phyloP scores from a whole-genome alignment of 2,797 vertebrate genomes.

The Gymnocypris eckloni region DNA sequence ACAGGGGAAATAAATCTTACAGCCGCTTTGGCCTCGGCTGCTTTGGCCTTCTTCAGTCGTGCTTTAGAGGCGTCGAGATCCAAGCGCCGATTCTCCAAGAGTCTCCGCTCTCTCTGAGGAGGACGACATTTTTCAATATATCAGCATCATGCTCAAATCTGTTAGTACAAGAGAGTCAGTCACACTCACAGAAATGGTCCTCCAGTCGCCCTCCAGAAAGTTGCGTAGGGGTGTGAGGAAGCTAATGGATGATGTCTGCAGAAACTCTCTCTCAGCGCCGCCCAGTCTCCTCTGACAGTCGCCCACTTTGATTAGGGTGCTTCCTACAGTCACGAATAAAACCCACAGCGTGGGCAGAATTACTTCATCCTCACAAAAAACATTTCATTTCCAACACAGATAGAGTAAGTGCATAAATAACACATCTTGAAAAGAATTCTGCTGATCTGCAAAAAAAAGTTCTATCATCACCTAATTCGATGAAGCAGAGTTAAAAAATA shows the following conservation, averaged over 20 bases:
- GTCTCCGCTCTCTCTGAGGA: conserved; percentile 87
- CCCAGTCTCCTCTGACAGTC: conserved; percentile 89
- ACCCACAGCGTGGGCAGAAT: background rate
- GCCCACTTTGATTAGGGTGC: conserved; percentile 88
- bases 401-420: background rate
- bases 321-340: conserved; percentile 75
- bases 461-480: background rate
- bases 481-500: background rate
- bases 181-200: conserved; percentile 89
- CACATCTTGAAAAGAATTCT: background rate
- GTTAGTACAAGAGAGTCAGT: background rate
- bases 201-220: conserved; percentile 96
- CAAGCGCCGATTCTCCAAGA: conserved; percentile 91
- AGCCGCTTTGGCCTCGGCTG: conserved; percentile 88
- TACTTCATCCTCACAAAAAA: background rate
- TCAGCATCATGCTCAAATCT: background rate
- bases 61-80: conserved; percentile 92
- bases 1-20: conserved; percentile 71
- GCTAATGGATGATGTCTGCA: conserved; percentile 87
- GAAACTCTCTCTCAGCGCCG: conserved; percentile 87
- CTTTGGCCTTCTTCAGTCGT: conserved; percentile 90
- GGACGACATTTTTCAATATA: background rate
- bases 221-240: conserved; percentile 91
- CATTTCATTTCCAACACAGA: background rate
- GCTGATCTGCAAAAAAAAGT: background rate